Base-by-base conservation (phyloP, 53 echinoderm and acorn worm genomes). In the Mesocentrotus franciscanus region DNA sequence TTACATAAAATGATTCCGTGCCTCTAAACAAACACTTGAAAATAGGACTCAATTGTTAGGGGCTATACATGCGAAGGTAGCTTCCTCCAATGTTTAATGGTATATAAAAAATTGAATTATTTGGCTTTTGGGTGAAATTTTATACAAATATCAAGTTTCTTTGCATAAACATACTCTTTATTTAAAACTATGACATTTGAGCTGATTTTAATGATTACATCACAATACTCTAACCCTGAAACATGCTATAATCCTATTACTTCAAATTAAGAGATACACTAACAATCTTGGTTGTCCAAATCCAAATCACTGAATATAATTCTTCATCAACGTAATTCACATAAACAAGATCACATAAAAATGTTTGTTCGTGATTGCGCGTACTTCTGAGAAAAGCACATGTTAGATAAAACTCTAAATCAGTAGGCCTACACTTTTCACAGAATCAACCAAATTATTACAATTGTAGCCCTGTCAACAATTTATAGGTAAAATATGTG, bases 1-100 rank as follows among this genome's bases (percentile, higher is more conserved):
- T 56, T 92, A 92, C 76, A 92, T 56, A 75, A 72, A 71, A 92
- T 92, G 55, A 92, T 56, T 87, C 87, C 58, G 57, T 27, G 58
- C n/a, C 27, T 26, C 87, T 87, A 87, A 87, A 87, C 20, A 57
- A 87, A n/a, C 56, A 87, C 11, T 10, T 26, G 58, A 58, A 16
- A 26, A 57, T 2, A 87, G 15, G 27, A 27, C 84, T 42, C 55
- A 42, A 84, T 58, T 26, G 33, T 15, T 87, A 4, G 27, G 75
- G 8, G 18, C 55, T 84, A 42, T 9, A 58, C n/a, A 58, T 59
- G 17, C 87, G 56, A 58, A 24, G 24, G 10, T 87, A 18, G 58
- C 10, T 87, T 87, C 87, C 27, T 87, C 18, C 24, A n/a, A 87
- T 27, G 15, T 27, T 87, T 4, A 8, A 87, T 49, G 49, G 49